A percentile compares a stretch with the other conserved stretches of the same genome.
Conservation (phyloP, 2,113 vertebrate species). For the Passer domesticus region DNA sequence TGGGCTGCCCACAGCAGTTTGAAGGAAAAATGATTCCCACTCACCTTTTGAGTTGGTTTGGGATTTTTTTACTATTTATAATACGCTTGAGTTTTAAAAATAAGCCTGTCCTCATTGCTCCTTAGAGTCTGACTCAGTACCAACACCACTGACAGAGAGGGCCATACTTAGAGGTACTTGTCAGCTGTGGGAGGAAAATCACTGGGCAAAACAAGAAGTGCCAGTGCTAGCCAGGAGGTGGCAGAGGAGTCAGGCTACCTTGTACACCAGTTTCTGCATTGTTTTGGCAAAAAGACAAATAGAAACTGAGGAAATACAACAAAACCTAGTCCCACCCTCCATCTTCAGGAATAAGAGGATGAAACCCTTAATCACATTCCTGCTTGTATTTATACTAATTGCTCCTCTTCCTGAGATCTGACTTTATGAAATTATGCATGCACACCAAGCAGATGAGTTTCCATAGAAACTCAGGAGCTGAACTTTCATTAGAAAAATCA, state of each 20-base stretch:
- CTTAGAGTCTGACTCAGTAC: background rate
- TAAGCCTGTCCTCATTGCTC: background rate
- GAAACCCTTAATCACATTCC: constrained; percentile 49
- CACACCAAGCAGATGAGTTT: constrained; percentile 72
- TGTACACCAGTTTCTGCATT: background rate
- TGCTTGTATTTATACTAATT: constrained; percentile 62
- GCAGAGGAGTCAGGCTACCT: constrained; percentile 26
- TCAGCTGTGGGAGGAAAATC: background rate
- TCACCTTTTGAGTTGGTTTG: background rate
- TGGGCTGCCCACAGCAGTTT: background rate
- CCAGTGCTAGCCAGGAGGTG: constrained; percentile 47
- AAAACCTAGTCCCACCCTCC: background rate
- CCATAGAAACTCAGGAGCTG: constrained; percentile 77
- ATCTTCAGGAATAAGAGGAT: background rate
- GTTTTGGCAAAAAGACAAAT: background rate
- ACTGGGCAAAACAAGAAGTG: background rate
- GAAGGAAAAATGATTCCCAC: background rate
- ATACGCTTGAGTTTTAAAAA: background rate
- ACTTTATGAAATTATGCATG: constrained; percentile 72
- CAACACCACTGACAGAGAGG: background rate
- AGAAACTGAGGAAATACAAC: background rate
- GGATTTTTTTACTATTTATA: background rate
- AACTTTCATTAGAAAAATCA: constrained; percentile 71
- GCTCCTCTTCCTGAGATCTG: constrained; percentile 64
- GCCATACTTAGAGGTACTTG: background rate